Conservation (phyloP, 2,113 vertebrate species). For the Pseudopodoces humilis region DNA sequence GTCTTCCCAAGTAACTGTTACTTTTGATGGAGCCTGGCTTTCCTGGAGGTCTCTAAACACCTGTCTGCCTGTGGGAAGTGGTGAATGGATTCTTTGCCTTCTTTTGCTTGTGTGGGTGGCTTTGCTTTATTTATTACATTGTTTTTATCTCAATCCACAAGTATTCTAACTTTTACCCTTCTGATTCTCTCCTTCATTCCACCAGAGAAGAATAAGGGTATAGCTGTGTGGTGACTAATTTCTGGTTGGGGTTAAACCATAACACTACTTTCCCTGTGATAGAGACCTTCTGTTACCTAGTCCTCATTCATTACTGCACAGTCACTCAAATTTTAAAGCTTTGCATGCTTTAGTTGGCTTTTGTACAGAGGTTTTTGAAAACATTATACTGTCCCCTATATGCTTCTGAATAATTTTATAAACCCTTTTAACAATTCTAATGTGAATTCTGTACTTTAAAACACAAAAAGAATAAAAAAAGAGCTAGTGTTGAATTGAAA, state of each 20-base stretch:
- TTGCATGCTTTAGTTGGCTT: not conserved
- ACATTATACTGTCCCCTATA: not conserved
- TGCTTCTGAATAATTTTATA: not conserved
- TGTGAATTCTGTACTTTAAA: not conserved
- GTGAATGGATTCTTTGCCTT: not conserved
- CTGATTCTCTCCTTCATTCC: not conserved
- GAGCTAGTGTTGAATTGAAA: not conserved
- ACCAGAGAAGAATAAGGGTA: not conserved
- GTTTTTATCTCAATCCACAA: not conserved
- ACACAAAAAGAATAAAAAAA: not conserved
- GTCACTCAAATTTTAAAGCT: not conserved
- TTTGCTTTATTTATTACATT: not conserved
- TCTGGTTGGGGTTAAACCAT: not conserved
- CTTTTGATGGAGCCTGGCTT: rapidly evolving
- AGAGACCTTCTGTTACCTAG: not conserved
- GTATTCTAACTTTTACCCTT: not conserved
- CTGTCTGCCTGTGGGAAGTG: not conserved
- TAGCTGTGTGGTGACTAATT: not conserved
- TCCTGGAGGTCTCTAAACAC: not conserved
- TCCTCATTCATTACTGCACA: not conserved
- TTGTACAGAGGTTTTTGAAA: not conserved
- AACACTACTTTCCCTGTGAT: not conserved
- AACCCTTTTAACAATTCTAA: not conserved
- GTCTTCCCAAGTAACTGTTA: not conserved
- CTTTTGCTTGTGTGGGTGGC: rapidly evolving